These are phyloP conservation scores for Scylla paramamosain DNA, from an alignment of 1,140 invertebrate species.

Conservation along the genomic window DNA sequence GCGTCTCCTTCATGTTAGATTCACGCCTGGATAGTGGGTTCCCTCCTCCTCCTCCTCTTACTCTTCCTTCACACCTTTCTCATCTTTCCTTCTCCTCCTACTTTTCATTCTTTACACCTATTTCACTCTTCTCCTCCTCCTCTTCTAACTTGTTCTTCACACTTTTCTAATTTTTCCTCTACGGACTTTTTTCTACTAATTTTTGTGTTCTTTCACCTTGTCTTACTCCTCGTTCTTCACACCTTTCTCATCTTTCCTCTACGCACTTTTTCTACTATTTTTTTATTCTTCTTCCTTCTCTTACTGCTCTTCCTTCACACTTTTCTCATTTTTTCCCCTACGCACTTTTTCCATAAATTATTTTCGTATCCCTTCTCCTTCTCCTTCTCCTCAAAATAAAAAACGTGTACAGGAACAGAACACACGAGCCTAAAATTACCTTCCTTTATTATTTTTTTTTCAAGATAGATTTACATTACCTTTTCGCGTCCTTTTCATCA, in stretches of 20 bases:
- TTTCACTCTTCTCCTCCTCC: not conserved
- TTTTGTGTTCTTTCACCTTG: not conserved
- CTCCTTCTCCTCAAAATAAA: not conserved
- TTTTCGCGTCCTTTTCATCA: no score
- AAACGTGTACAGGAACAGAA: no score
- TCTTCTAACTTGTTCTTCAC: no score
- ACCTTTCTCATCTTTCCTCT: not conserved
- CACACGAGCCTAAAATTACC: no score
- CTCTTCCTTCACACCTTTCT: not conserved
- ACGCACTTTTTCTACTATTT: no score
- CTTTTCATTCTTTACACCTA: not conserved
- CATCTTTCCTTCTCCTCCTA: not conserved
- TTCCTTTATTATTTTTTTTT: no score
- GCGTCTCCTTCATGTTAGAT: not conserved
- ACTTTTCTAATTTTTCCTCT: not conserved
- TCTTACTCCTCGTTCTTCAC: not conserved
- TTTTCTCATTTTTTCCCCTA: not conserved
- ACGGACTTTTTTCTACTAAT: not conserved
- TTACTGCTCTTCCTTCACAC: no score
- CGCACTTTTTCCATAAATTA: not conserved
- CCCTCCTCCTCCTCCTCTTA: conserved; percentile 23
- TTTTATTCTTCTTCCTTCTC: not conserved
- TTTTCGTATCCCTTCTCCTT: not conserved
- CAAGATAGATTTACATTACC: no score
- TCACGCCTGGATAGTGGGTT: not conserved